These are phyloP conservation scores for Poeciliopsis turrubarensis DNA, from an alignment of 2,113 vertebrate genomes.

Conservation along the genomic window DNA sequence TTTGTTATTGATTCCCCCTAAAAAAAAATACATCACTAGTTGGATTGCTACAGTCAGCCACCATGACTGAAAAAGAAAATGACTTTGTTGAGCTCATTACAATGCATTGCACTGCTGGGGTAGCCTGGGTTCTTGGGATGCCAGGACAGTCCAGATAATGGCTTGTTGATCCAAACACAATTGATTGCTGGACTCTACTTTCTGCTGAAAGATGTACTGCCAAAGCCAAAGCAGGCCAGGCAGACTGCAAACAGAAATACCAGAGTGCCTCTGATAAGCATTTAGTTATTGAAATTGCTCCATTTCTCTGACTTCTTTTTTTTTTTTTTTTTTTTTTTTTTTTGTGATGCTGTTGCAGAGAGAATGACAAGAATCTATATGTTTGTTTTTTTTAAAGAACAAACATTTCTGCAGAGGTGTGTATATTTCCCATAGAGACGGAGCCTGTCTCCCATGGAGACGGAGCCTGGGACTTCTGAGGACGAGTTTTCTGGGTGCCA, in stretches of 20 bases:
- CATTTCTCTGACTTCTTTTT: conserved; percentile 10
- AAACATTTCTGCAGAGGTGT: background rate
- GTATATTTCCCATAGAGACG: background rate
- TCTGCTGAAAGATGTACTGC: background rate
- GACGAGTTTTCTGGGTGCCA: background rate
- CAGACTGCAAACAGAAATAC: conserved; percentile 9
- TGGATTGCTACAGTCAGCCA: background rate
- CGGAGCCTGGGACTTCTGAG: background rate
- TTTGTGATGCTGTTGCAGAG: background rate
- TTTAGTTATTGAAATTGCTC: conserved; percentile 23
- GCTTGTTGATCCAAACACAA: background rate
- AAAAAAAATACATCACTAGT: background rate
- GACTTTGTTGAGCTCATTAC: background rate
- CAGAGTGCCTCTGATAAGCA: conserved; percentile 11
- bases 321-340: conserved; percentile 15
- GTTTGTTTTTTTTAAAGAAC: too few species aligned
- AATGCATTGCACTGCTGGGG: background rate
- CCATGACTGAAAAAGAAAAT: background rate
- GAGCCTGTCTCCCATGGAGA: background rate
- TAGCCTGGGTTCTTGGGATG: background rate
- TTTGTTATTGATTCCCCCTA: background rate
- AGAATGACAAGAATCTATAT: background rate
- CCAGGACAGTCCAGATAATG: background rate
- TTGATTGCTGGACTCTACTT: background rate
- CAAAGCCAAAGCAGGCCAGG: conserved; percentile 3